Evolutionary conservation across 2,888 invertebrate species (phyloP).

Genomic region (Autographa pulchrina): DNA sequence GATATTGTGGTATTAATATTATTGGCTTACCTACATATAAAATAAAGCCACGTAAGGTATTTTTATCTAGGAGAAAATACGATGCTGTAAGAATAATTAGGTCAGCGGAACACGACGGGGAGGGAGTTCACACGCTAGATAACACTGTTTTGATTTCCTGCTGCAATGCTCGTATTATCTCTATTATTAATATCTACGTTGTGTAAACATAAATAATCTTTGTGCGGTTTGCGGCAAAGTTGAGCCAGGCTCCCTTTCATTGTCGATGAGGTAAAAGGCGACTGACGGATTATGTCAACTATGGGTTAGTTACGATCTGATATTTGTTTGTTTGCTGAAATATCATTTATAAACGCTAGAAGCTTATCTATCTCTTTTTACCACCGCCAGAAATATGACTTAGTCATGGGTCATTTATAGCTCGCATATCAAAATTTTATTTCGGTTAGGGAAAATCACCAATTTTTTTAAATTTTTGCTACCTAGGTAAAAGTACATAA

Average conservation of each 20-base stretch:
- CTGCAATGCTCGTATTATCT: constrained; percentile 47
- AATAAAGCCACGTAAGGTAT: constrained; percentile 57
- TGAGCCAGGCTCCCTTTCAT: not conserved
- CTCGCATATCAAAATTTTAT: not conserved
- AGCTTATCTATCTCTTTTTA: not conserved
- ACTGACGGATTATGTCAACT: constrained; percentile 3
- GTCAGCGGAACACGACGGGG: constrained; percentile 73
- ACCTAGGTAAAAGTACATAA: no score
- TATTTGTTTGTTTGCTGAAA: constrained; percentile 1
- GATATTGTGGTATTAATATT: not conserved
- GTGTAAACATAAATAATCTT: constrained; percentile 12
- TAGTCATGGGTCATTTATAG: not conserved
- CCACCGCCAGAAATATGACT: not conserved
- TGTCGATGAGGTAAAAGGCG: not conserved
- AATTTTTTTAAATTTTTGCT: no score
- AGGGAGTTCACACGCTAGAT: constrained; percentile 58
- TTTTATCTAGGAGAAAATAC: constrained; percentile 65
- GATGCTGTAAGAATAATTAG: constrained; percentile 74
- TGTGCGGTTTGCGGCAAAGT: not conserved
- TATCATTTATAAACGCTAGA: not conserved
- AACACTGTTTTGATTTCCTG: constrained; percentile 66
- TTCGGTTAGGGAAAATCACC: not conserved
- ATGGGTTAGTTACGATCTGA: not conserved
- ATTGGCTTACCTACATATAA: constrained; percentile 17
- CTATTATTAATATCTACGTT: constrained; percentile 18